Evolutionary conservation across 2,113 vertebrate genomes (phyloP).

Genomic region (Labeo rohita): DNA sequence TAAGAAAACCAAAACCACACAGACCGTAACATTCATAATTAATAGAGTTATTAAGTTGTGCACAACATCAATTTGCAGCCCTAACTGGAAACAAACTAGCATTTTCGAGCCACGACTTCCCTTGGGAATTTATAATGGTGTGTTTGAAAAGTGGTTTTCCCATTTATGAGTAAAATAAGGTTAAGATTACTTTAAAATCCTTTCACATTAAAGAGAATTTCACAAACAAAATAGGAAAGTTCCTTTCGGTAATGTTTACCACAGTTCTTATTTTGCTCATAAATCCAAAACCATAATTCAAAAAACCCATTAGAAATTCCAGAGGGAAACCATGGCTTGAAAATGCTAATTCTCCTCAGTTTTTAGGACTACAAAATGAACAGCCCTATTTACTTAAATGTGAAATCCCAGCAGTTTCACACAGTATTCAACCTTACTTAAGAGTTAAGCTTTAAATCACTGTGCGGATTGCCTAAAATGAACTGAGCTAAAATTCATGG

Average conservation of each 20-base stretch:
- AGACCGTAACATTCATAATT: neutral
- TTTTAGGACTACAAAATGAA: neutral
- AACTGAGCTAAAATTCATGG: neutral
- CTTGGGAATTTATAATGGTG: neutral
- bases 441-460: neutral
- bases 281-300: neutral
- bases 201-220: neutral
- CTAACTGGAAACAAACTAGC: neutral
- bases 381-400: neutral
- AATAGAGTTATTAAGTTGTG: neutral
- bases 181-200: neutral
- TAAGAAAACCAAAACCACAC: constrained; percentile 10
- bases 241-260: neutral
- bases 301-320: neutral
- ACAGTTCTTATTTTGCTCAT: neutral
- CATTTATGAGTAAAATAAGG: neutral
- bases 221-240: neutral
- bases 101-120: neutral
- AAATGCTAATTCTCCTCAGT: neutral
- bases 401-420: neutral
- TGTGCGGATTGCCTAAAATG: neutral
- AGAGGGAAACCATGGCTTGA: neutral
- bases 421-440: neutral
- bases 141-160: neutral
- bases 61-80: constrained; percentile 2